These are phyloP conservation scores for Lophius piscatorius DNA, from an alignment of 2,113 vertebrate species.

Conservation along the genomic window DNA sequence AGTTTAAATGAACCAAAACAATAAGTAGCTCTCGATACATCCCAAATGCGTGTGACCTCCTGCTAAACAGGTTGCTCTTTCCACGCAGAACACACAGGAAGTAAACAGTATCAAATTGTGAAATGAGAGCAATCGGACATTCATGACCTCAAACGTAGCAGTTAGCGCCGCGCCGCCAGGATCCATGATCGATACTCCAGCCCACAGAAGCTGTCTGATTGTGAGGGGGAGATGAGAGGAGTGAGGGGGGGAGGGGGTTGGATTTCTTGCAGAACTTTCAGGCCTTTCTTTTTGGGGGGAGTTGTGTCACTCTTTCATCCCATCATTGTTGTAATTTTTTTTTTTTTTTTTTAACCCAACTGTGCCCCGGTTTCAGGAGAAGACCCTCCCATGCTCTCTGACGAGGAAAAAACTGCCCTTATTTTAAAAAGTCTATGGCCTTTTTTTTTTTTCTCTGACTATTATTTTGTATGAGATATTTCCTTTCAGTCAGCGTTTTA, in stretches of 20 bases:
- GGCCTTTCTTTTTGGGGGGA: constrained; percentile 36
- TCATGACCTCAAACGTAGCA: constrained; percentile 42
- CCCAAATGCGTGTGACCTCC: background rate
- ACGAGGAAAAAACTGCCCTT: constrained; percentile 65
- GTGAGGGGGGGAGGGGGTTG: constrained; percentile 16
- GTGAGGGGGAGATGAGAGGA: constrained; percentile 47
- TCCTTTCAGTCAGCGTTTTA: constrained; percentile 69
- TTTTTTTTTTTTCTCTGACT: constrained; percentile 11
- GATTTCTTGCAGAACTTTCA: constrained; percentile 43
- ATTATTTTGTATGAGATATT: constrained; percentile 54
- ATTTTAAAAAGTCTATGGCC: constrained; percentile 49
- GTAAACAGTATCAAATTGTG: constrained; percentile 30
- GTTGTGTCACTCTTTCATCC: constrained; percentile 65
- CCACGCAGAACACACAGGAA: constrained; percentile 1
- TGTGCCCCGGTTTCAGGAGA: constrained; percentile 62
- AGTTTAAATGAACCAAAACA: constrained; percentile 10
- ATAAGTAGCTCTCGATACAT: background rate
- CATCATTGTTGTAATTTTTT: constrained; percentile 47
- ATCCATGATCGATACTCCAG: constrained; percentile 53
- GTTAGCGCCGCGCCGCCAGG: constrained; percentile 42
- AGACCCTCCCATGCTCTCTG: constrained; percentile 46
- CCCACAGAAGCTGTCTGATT: constrained; percentile 40
- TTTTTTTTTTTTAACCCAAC: background rate
- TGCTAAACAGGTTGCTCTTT: background rate
- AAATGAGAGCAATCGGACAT: constrained; percentile 34